Evolutionary conservation across 2,113 vertebrate species (phyloP).

Genomic region (Oryzias melastigma): DNA sequence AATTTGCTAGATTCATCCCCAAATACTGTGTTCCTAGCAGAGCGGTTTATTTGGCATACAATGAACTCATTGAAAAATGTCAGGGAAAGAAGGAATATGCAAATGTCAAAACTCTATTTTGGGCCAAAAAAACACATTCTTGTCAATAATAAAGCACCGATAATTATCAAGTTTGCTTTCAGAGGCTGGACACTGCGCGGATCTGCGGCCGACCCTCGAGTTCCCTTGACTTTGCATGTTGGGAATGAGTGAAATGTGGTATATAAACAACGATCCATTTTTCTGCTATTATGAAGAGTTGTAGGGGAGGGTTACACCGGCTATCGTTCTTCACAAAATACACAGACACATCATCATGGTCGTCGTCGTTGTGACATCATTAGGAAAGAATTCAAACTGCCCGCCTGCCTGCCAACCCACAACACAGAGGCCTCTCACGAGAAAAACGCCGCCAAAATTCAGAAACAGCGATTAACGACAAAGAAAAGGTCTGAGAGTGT

Average conservation of each 20-base stretch:
- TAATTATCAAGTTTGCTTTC: conserved; percentile 42
- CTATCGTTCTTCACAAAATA: conserved; percentile 66
- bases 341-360: conserved; percentile 64
- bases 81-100: conserved; percentile 32
- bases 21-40: conserved; percentile 45
- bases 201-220: conserved; percentile 34
- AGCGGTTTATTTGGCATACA: conserved; percentile 27
- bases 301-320: conserved; percentile 44
- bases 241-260: conserved; percentile 44
- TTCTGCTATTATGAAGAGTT: conserved; percentile 30
- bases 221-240: conserved; percentile 43
- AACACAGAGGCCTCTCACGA: conserved; percentile 70
- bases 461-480: conserved; percentile 54
- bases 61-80: conserved; percentile 26
- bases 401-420: conserved; percentile 67
- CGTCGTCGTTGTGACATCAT: conserved; percentile 54
- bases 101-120: conserved; percentile 50
- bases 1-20: conserved; percentile 49
- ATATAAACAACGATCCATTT: conserved; percentile 51
- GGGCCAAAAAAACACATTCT: conserved; percentile 55
- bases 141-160: conserved; percentile 61
- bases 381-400: conserved; percentile 62
- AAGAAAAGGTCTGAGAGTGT: conserved; percentile 44
- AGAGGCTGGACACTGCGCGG: conserved; percentile 35
- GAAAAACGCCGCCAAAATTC: conserved; percentile 59